Percentiles rank a stretch among this genome's conserved stretches.
Evolutionary conservation across 2,113 vertebrate genomes (phyloP).

Genomic region (Thalassarche chlororhynchos): DNA sequence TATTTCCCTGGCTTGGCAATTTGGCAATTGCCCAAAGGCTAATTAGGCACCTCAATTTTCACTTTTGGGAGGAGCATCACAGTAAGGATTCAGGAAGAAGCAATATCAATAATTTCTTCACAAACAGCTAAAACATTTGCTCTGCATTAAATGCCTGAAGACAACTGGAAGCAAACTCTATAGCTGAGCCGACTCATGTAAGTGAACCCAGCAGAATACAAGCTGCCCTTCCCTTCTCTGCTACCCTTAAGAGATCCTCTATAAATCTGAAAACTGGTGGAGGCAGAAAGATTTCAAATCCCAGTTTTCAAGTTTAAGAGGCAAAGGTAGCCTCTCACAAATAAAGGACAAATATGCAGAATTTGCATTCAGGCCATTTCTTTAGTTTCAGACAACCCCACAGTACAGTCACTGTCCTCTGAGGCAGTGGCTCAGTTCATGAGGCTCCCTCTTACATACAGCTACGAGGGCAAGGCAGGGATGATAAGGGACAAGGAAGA

Average conservation of each 20-base stretch:
- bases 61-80: background rate
- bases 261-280: background rate
- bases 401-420: background rate
- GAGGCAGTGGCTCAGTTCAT: background rate
- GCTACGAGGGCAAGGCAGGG: background rate
- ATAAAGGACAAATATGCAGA: background rate
- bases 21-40: conserved; percentile 10
- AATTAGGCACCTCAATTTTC: conserved; percentile 46
- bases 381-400: background rate
- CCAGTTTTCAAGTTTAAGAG: background rate
- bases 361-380: background rate
- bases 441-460: background rate
- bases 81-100: conserved; percentile 5
- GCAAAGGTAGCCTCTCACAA: background rate
- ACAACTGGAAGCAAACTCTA: background rate
- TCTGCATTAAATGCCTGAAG: background rate
- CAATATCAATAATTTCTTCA: conserved; percentile 21
- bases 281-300: background rate
- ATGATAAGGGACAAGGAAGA: background rate
- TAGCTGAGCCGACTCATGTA: background rate
- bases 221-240: background rate
- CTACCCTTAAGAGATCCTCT: background rate
- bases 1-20: background rate
- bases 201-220: background rate
- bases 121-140: conserved; percentile 12